Evolutionary conservation across 1,140 invertebrate species (phyloP).

Genomic region (Drosophila mojavensis): DNA sequence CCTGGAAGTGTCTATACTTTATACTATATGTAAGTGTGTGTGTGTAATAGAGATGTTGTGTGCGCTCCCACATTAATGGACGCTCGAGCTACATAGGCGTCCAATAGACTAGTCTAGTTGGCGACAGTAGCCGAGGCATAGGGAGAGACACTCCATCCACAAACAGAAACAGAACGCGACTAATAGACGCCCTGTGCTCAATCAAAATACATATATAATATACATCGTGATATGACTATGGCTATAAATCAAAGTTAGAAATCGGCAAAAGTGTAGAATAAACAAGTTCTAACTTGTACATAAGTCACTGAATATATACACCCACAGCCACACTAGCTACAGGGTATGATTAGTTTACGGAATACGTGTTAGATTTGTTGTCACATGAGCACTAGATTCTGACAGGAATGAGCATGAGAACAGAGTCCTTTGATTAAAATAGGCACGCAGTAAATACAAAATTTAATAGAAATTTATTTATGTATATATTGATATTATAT

Average conservation of each 20-base stretch:
- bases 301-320: neutral
- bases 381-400: slow-evolving; percentile 16
- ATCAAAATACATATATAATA: neutral
- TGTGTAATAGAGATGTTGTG: neutral
- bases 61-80: slow-evolving; percentile 13
- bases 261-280: too few species aligned
- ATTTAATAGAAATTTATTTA: slow-evolving; percentile 2
- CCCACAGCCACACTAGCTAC: neutral
- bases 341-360: neutral
- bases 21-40: neutral
- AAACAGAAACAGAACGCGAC: neutral
- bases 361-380: slow-evolving; percentile 10
- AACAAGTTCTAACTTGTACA: too few species aligned
- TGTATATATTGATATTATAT: too few species aligned
- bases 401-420: slow-evolving; percentile 5
- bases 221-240: neutral
- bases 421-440: slow-evolving; percentile 35
- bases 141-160: neutral
- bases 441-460: neutral
- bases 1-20: neutral
- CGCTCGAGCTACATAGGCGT: slow-evolving; percentile 42
- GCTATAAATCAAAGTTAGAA: too few species aligned
- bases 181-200: slow-evolving; percentile 1
- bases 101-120: slow-evolving; percentile 59
- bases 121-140: slow-evolving; percentile 24